phyloP scores from a whole-genome alignment of 2,797 vertebrate genomes.

The Myioborus melanocephalus region DNA sequence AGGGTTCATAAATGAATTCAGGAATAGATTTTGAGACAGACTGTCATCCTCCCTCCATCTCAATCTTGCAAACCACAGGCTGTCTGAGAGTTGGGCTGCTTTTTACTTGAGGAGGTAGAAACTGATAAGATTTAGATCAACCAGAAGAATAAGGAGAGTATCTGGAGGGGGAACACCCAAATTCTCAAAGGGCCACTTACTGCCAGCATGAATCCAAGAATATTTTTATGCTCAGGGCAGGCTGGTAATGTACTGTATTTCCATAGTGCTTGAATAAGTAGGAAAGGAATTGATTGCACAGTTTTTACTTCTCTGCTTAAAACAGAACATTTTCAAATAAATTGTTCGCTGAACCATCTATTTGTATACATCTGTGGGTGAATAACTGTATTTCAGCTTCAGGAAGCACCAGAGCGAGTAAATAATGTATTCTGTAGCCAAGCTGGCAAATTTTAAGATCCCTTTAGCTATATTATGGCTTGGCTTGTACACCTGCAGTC shows the following conservation, averaged over 20 bases:
- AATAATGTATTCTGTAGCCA: background rate
- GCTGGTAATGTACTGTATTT: background rate
- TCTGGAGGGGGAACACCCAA: background rate
- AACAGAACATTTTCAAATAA: background rate
- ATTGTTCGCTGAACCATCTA: background rate
- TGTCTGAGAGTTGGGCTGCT: background rate
- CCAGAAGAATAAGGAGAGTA: background rate
- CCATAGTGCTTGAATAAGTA: background rate
- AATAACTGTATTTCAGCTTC: background rate
- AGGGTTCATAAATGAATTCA: constrained; percentile 34
- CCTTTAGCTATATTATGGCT: background rate
- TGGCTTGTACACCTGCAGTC: background rate
- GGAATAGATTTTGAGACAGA: constrained; percentile 18
- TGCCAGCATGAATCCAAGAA: background rate
- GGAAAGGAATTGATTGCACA: background rate
- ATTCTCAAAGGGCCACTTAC: constrained; percentile 42
- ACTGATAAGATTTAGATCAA: constrained; percentile 45
- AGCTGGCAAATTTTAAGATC: background rate
- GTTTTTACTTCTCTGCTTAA: background rate
- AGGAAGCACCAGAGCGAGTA: background rate
- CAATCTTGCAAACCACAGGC: background rate
- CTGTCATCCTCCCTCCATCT: background rate
- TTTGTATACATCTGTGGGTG: background rate
- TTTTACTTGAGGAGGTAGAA: constrained; percentile 11
- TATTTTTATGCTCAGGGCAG: background rate